Evolutionary conservation across 2,113 vertebrate species (phyloP).

Genomic region (Phasianus colchicus): DNA sequence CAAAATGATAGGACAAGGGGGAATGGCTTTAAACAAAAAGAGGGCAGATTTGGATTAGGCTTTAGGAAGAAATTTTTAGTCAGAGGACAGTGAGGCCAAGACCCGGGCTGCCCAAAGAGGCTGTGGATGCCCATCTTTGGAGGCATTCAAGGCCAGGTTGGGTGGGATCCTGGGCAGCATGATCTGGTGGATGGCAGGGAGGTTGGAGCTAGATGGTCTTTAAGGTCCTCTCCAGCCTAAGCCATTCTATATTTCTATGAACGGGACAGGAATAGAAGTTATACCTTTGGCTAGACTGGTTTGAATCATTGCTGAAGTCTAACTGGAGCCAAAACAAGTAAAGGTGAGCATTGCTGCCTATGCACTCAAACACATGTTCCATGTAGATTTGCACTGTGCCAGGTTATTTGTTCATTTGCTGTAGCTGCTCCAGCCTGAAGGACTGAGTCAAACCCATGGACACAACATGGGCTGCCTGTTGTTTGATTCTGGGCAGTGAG

Average conservation of each 20-base stretch:
- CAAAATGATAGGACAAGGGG: not conserved
- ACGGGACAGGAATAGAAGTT: not conserved
- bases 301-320: not conserved
- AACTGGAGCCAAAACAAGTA: not conserved
- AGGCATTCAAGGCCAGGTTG: no score
- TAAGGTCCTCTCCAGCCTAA: no score
- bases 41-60: no score
- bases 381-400: accelerated
- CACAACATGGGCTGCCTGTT: not conserved
- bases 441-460: not conserved
- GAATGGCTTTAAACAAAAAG: no score
- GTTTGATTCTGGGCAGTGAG: not conserved
- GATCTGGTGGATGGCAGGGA: no score
- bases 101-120: no score
- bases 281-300: not conserved
- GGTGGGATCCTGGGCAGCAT: no score
- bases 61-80: no score
- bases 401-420: not conserved
- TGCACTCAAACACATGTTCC: not conserved
- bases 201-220: no score
- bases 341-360: not conserved
- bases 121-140: no score
- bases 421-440: not conserved
- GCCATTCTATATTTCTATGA: not conserved
- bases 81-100: no score